These are phyloP conservation scores for Solenodon paradoxus DNA, from an alignment of 2,113 vertebrate genomes.

Conservation along the genomic window DNA sequence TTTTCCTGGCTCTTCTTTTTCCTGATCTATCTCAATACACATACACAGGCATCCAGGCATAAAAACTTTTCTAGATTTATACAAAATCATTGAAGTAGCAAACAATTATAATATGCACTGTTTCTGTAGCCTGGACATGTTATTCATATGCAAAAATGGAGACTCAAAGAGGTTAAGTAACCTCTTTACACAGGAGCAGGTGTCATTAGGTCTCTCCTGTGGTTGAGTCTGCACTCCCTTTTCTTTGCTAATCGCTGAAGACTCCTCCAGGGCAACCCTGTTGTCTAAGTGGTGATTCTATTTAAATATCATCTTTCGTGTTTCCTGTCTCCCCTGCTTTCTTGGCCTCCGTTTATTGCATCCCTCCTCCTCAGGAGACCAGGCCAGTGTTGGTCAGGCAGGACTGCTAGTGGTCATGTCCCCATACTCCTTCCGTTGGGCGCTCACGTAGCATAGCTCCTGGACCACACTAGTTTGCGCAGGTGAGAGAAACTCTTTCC, in stretches of 20 bases:
- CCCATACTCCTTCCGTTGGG: background rate
- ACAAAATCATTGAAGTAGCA: background rate
- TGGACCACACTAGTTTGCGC: rapidly evolving
- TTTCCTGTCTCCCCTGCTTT: background rate
- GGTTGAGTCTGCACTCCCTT: background rate
- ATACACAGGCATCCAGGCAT: background rate
- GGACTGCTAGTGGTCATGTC: background rate
- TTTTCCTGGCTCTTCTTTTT: background rate
- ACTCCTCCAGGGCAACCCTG: too few species aligned
- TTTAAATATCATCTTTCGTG: background rate
- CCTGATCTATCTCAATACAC: background rate
- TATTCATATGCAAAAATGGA: background rate
- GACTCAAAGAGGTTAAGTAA: background rate
- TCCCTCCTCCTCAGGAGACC: too few species aligned
- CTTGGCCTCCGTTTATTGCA: background rate
- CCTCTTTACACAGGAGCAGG: background rate
- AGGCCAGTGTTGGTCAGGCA: background rate
- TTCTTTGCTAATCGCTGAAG: background rate
- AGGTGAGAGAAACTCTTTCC: too few species aligned
- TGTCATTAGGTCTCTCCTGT: background rate
- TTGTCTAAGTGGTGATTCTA: background rate
- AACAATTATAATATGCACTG: background rate
- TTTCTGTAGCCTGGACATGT: background rate
- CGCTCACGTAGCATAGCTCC: background rate
- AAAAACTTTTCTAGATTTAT: background rate